phyloP scores from a whole-genome alignment of 2,113 vertebrate genomes.

The Phrynocephalus versicolor region DNA sequence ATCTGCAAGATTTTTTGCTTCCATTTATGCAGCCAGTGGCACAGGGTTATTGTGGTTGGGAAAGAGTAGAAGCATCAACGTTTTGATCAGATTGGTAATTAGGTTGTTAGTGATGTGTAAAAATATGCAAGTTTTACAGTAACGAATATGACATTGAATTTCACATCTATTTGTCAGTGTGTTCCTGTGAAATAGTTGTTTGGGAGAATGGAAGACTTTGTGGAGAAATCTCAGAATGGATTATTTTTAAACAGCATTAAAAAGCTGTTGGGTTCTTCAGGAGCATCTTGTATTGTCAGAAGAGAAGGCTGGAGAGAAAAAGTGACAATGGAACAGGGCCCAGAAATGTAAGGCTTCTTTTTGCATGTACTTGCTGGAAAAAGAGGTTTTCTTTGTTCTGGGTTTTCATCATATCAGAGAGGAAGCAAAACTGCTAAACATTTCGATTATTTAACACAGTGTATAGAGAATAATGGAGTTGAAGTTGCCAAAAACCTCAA shows the following conservation, averaged over 20 bases:
- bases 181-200: constrained; percentile 21
- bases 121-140: constrained; percentile 33
- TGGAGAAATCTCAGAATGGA: constrained; percentile 7
- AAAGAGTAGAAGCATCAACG: not conserved
- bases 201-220: constrained; percentile 6
- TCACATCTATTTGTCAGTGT: constrained; percentile 35
- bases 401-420: not conserved
- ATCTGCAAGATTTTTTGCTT: not conserved
- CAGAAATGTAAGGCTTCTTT: not conserved
- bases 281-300: not conserved
- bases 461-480: not conserved
- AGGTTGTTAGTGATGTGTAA: constrained; percentile 41
- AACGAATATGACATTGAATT: constrained; percentile 22
- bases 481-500: not conserved
- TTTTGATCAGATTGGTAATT: constrained; percentile 26
- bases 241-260: constrained; percentile 18
- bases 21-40: not conserved
- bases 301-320: not conserved
- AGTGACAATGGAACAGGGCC: not conserved
- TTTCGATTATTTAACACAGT: not conserved
- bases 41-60: not conserved
- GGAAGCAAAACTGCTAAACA: not conserved
- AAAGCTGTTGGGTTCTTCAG: constrained; percentile 1
- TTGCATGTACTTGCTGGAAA: not conserved
- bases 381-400: not conserved